phyloP scores from a whole-genome alignment of 2,113 vertebrate genomes.

The Gadus chalcogrammus region DNA sequence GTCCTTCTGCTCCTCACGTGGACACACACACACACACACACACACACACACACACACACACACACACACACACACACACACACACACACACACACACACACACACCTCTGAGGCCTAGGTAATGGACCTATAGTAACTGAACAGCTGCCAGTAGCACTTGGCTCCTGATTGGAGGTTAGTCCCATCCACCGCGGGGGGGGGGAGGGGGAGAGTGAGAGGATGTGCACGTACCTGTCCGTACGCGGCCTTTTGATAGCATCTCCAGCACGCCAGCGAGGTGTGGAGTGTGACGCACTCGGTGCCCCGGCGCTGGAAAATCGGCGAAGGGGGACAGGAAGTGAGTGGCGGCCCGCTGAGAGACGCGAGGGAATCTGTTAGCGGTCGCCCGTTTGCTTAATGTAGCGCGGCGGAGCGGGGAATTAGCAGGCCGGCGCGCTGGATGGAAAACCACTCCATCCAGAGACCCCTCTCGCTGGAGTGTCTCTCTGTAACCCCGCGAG shows the following conservation, averaged over 20 bases:
- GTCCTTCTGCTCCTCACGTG: slow-evolving; percentile 48
- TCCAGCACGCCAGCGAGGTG: slow-evolving; percentile 50
- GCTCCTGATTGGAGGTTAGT: slow-evolving; percentile 39
- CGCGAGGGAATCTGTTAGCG: slow-evolving; percentile 72
- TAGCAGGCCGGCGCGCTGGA: slow-evolving; percentile 54
- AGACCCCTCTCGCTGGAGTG: slow-evolving; percentile 54
- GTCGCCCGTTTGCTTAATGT: slow-evolving; percentile 79
- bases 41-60: slow-evolving; percentile 24
- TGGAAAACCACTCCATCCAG: slow-evolving; percentile 77
- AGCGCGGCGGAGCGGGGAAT: slow-evolving; percentile 68
- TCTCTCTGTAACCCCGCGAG: slow-evolving; percentile 57
- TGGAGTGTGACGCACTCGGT: slow-evolving; percentile 68
- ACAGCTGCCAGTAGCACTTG: slow-evolving; percentile 17
- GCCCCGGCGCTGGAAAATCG: slow-evolving; percentile 71
- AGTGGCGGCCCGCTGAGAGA: slow-evolving; percentile 70
- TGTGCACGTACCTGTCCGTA: slow-evolving; percentile 26
- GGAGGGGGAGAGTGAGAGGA: no score
- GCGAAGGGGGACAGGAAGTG: slow-evolving; percentile 54
- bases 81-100: slow-evolving; percentile 36
- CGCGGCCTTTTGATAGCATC: slow-evolving; percentile 50
- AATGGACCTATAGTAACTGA: slow-evolving; percentile 4
- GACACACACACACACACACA: slow-evolving; percentile 27
- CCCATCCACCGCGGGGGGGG: slow-evolving; percentile 10
- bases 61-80: slow-evolving; percentile 6
- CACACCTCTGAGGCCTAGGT: slow-evolving; percentile 27